Evolutionary conservation across 2,888 invertebrate species (phyloP).

Genomic region (Troides helena): DNA sequence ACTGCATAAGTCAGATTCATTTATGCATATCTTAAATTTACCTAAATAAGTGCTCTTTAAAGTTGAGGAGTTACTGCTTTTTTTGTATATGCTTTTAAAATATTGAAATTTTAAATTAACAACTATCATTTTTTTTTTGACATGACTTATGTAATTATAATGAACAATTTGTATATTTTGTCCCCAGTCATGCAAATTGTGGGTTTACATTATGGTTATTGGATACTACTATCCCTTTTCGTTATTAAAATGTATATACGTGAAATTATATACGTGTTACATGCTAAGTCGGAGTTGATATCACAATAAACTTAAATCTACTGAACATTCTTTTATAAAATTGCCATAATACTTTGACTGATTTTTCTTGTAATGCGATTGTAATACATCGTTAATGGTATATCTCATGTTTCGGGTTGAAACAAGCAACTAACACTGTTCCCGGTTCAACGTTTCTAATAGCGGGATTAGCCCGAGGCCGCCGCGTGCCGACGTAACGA

Average conservation of each 20-base stretch:
- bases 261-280: not conserved
- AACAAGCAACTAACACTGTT: constrained; percentile 49
- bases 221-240: too few relatives aligned
- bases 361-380: not conserved
- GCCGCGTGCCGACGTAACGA: constrained; percentile 65
- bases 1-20: too few relatives aligned
- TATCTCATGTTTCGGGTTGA: constrained; percentile 40
- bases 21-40: too few relatives aligned
- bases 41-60: too few relatives aligned
- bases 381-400: constrained; percentile 37
- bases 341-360: not conserved
- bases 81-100: too few relatives aligned
- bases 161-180: not conserved
- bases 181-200: not conserved
- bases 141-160: not conserved
- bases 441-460: constrained; percentile 54
- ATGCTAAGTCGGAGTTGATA: not conserved
- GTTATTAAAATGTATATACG: not conserved
- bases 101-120: too few relatives aligned
- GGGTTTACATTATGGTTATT: not conserved
- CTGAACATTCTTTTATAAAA: not conserved
- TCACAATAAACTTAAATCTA: not conserved
- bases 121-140: too few relatives aligned
- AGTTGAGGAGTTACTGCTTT: too few relatives aligned
- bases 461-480: constrained; percentile 50